phyloP scores from a whole-genome alignment of 92 coral and sea anemone genomes.

The Zoanthus sociatus region DNA sequence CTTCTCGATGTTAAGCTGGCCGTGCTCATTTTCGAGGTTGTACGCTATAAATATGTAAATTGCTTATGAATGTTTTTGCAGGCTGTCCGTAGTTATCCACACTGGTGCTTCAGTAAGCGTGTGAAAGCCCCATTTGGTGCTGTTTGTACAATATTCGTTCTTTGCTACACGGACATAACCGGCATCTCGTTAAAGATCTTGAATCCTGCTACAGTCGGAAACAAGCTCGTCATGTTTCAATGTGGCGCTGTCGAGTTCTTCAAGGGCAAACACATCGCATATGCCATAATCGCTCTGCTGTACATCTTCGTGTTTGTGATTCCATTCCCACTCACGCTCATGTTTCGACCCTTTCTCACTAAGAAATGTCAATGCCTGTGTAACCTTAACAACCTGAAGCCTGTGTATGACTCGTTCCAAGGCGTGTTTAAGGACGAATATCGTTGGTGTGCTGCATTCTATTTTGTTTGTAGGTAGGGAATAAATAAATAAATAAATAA shows the following conservation, averaged over 20 bases:
- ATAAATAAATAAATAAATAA: too few relatives aligned
- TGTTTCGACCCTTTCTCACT: conserved; percentile 83
- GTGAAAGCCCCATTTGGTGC: conserved; percentile 88
- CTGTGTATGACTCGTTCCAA: conserved; percentile 86
- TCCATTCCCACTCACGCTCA: conserved; percentile 84
- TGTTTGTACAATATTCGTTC: conserved; percentile 88
- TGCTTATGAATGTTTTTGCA: neutral
- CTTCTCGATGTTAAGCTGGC: too few relatives aligned
- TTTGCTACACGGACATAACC: conserved; percentile 92
- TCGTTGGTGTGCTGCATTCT: conserved; percentile 98
- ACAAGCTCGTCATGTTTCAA: conserved; percentile 55
- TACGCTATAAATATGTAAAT: neutral
- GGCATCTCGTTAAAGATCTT: conserved; percentile 86
- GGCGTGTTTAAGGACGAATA: conserved; percentile 89
- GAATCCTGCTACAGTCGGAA: conserved; percentile 68
- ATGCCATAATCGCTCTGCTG: conserved; percentile 73
- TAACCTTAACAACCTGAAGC: conserved; percentile 81
- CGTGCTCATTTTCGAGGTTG: too few relatives aligned
- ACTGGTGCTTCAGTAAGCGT: conserved; percentile 87
- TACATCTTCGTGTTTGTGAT: conserved; percentile 76
- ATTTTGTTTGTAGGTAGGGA: conserved; percentile 82
- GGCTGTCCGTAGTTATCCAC: conserved; percentile 72
- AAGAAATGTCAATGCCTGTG: conserved; percentile 73
- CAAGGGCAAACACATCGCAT: conserved; percentile 72
- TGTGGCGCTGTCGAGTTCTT: conserved; percentile 79